Evolutionary conservation across 2,888 invertebrate species (phyloP).

Genomic region (Oegoconia quadripuncta): DNA sequence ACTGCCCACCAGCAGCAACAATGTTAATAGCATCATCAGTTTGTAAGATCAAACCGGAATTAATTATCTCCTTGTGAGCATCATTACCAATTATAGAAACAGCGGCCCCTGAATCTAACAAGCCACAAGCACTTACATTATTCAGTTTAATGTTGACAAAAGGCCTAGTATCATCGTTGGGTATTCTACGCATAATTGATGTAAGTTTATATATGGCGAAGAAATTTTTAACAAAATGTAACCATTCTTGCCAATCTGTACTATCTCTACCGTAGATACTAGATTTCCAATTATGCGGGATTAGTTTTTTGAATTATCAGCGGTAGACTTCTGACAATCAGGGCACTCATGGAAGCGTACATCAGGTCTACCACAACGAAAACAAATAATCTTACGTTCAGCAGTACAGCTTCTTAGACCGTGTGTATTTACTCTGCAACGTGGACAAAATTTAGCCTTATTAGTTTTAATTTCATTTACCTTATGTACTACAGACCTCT

Average conservation of each 20-base stretch:
- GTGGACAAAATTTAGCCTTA: constrained; percentile 10
- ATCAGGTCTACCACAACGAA: constrained; percentile 18
- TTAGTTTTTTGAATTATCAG: constrained; percentile 24
- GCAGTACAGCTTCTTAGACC: constrained; percentile 10
- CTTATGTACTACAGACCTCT: background rate
- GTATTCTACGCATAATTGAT: constrained; percentile 17
- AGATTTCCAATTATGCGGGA: constrained; percentile 8
- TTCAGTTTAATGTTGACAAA: constrained; percentile 13
- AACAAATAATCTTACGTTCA: constrained; percentile 16
- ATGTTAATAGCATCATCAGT: background rate
- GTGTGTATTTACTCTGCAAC: constrained; percentile 15
- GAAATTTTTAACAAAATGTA: constrained; percentile 10
- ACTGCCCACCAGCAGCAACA: constrained; percentile 12
- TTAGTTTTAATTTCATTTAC: background rate
- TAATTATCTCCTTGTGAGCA: constrained; percentile 2
- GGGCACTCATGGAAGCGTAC: constrained; percentile 15
- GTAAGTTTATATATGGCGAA: constrained; percentile 9
- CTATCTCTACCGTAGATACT: constrained; percentile 9
- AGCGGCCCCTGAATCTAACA: constrained; percentile 23
- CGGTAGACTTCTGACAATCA: too few relatives aligned
- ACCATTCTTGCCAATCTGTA: constrained; percentile 17
- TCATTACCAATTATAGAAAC: constrained; percentile 22
- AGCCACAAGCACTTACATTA: constrained; percentile 6
- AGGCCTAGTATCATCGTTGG: constrained; percentile 15
- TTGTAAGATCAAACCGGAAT: background rate